A percentile compares a stretch with the other conserved stretches of the same genome.
These are phyloP conservation scores for Cotesia glomerata DNA, from an alignment of 1,140 invertebrate genomes.

Conservation along the genomic window DNA sequence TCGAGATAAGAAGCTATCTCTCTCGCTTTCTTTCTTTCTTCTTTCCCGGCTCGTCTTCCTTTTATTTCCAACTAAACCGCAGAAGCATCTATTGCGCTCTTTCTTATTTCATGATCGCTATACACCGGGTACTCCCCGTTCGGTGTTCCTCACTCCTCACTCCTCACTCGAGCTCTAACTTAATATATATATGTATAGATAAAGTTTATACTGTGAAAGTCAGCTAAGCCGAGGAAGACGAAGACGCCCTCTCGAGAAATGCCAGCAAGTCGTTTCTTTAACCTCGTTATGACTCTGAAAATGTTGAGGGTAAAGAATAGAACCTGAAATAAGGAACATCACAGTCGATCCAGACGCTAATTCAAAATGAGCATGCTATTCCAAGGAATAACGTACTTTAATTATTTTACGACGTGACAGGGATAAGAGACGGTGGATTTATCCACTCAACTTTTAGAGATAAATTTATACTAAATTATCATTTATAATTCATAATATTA, in stretches of 20 bases:
- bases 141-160: background rate
- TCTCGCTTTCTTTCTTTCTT: background rate
- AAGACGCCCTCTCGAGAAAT: slow-evolving; percentile 26
- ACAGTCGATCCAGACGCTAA: slow-evolving; percentile 1
- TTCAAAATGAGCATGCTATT: slow-evolving; percentile 12
- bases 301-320: slow-evolving; percentile 6
- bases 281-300: slow-evolving; percentile 28
- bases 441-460: slow-evolving; percentile 22
- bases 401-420: slow-evolving; percentile 34
- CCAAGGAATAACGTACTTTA: slow-evolving; percentile 12
- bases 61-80: background rate
- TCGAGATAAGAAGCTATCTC: slow-evolving; percentile 25
- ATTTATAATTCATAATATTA: slow-evolving; percentile 1
- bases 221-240: background rate
- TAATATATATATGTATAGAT: background rate
- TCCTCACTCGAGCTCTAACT: background rate
- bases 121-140: background rate
- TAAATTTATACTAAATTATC: slow-evolving; percentile 4
- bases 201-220: no score
- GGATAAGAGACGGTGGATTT: slow-evolving; percentile 18
- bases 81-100: no score
- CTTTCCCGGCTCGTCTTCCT: background rate
- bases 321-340: slow-evolving; percentile 5
- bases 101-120: background rate
- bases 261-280: slow-evolving; percentile 30